Conservation (phyloP, 2,797 vertebrate genomes). For the Phoxinus dragarum region DNA sequence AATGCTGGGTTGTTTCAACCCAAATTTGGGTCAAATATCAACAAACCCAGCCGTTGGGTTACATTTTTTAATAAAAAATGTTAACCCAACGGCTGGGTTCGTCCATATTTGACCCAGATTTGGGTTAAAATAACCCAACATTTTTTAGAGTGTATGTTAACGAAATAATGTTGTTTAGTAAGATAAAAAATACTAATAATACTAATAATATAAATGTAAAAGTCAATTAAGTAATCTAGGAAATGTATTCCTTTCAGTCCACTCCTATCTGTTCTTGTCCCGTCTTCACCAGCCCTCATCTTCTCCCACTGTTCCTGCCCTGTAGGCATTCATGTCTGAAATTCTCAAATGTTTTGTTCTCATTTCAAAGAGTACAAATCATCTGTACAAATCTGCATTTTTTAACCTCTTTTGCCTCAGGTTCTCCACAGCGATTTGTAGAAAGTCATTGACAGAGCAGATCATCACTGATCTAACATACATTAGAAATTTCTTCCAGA, state of each 20-base stretch:
- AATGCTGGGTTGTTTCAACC: too few species aligned
- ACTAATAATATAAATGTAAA: neutral
- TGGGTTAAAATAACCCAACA: too few species aligned
- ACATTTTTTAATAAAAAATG: too few species aligned
- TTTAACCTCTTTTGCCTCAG: constrained; percentile 60
- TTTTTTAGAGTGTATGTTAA: neutral
- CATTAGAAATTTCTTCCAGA: constrained; percentile 1
- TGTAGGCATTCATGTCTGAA: constrained; percentile 60
- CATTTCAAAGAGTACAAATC: constrained; percentile 32
- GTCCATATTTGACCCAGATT: too few species aligned
- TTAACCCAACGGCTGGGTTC: too few species aligned
- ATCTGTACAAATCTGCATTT: constrained; percentile 39
- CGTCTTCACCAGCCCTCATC: constrained; percentile 20
- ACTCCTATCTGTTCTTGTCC: neutral
- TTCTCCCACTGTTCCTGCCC: constrained; percentile 66
- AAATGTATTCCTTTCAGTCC: neutral
- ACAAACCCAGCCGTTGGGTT: too few species aligned
- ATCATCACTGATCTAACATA: neutral
- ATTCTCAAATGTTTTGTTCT: constrained; percentile 48
- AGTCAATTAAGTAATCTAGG: neutral
- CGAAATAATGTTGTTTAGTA: neutral
- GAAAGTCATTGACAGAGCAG: constrained; percentile 70
- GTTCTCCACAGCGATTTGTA: constrained; percentile 72
- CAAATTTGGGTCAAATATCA: too few species aligned
- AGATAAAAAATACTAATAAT: neutral